Base-by-base conservation (phyloP, 2,113 vertebrate species). In the Myrmecobius fasciatus region DNA sequence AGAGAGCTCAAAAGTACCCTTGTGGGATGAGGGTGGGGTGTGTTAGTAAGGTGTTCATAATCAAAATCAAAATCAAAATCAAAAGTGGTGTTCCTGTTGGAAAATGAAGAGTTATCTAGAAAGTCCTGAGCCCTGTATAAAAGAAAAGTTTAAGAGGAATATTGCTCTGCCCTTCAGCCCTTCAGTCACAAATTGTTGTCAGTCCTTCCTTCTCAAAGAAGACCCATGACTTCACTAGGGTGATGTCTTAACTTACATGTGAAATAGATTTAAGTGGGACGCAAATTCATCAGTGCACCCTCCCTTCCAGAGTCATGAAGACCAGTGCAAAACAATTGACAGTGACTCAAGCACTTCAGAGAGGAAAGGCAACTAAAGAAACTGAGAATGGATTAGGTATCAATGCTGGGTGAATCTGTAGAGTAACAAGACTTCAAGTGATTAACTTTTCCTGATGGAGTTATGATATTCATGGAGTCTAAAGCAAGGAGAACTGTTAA, bases 11-110 rank as follows among this genome's bases (percentile, higher is more conserved):
- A 28, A 28, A 11, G 10, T 60, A 31, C 56, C 26, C 25, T 60
- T 26, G 54, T 28, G 53, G 8, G 25, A 51, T 51, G 53, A 6
- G 22, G 53, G 4, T 67, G 60, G 28, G 31, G 10, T 36, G 56
- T 14, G 60, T 11, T 1, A 8, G 10, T 12, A n/a, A 75, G 28
- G n/a, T 31, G 56, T 6, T 75, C 3, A n/a, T n/a, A n/a, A 36
- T 75, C 6, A 2, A n/a, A n/a, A n/a, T 4, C 1, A n/a, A n/a
- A n/a, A 36, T 75, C 6, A 2, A n/a, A n/a, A n/a, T 4, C 1
- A n/a, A n/a, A n/a, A 75, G 60, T 67, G 60, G 36, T 75, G 14
- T 36, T n/a, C 5, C 17, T n/a, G 36, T 1, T 75, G 17, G 31
- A 67, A 67, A 36, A 36, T 67, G 11, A 36, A 67, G 60, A n/a